phyloP scores from a whole-genome alignment of 2,888 invertebrate genomes.

The Netelia melanura region DNA sequence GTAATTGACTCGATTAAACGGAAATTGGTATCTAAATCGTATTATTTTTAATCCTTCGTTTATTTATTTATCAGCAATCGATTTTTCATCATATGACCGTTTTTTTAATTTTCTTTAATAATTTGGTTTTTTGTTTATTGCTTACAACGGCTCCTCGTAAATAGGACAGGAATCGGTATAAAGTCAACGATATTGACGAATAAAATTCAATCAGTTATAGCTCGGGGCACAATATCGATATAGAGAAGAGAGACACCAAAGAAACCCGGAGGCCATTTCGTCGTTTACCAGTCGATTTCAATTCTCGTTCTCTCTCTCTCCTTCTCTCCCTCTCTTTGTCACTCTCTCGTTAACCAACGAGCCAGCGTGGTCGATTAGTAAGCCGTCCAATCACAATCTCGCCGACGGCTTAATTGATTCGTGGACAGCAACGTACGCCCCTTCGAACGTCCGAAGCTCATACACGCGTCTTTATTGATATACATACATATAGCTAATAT shows the following conservation, averaged over 20 bases:
- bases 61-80: not conserved
- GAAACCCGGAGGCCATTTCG: conserved; percentile 20
- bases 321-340: not conserved
- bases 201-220: conserved; percentile 28
- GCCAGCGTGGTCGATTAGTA: conserved; percentile 47
- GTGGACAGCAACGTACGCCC: conserved; percentile 36
- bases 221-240: conserved; percentile 31
- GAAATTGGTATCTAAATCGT: not conserved
- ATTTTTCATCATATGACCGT: too few species aligned
- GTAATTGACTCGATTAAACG: conserved; percentile 22
- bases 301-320: conserved; percentile 22
- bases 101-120: not conserved
- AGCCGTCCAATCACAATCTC: conserved; percentile 47
- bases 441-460: conserved; percentile 24
- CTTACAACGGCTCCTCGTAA: not conserved
- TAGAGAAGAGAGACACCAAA: conserved; percentile 21
- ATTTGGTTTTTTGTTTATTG: not conserved
- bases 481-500: not conserved
- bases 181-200: not conserved
- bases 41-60: not conserved
- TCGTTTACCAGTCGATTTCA: conserved; percentile 30
- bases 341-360: conserved; percentile 25
- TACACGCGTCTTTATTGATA: conserved; percentile 17
- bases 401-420: conserved; percentile 57
- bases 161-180: not conserved